Evolutionary conservation across 2,113 vertebrate species (phyloP), one percentile per base, ranked within the genome.

Genomic region (Trinectes maculatus): DNA sequence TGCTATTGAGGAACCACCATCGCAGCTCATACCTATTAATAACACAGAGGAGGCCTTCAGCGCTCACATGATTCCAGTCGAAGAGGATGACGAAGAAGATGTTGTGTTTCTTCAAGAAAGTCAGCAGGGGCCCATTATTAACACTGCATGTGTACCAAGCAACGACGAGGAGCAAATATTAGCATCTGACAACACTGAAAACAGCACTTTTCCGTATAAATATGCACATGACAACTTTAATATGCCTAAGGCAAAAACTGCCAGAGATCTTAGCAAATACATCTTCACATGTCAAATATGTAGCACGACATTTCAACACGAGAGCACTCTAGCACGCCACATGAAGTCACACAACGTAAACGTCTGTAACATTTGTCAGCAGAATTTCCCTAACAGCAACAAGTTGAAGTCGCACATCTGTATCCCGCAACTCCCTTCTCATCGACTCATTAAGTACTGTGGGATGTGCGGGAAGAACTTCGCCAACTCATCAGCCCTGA

Each of bases 391-490:
- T 1, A 53, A 81, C 19, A 81, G 51, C 36, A 53, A 42, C 29
- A 80, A 81, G 47, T 54, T 86, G 4, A 77, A 77, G 7, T 77
- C 54, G 0, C 90, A 89, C 83, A 81, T 47, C 10, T 90, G 79
- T 3, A 43, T 79, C 6, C 48, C 74, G 51, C 65, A 26, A 1
- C n/a, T 55, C 28, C 34, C 34, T 8, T 28, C 61, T 7, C 21
- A 52, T 21, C 63, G 18, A 19, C 6, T 25, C 19, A 77, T 21
- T 7, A 82, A 67, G 43, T 68, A 69, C 0, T 92, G 91, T 6
- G 58, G 80, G 25, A 7, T 85, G 9, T 90, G 91, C 6, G 88
- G 88, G 1, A 91, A 89, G 74, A 71, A 53, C 1, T 92, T 91
- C 24, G 69, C 79, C 0, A 85, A 83, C 67, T 85, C 61, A 3